Evolutionary conservation across 2,888 invertebrate species (phyloP).

Genomic region (Vannuccia rotundouncinata): DNA sequence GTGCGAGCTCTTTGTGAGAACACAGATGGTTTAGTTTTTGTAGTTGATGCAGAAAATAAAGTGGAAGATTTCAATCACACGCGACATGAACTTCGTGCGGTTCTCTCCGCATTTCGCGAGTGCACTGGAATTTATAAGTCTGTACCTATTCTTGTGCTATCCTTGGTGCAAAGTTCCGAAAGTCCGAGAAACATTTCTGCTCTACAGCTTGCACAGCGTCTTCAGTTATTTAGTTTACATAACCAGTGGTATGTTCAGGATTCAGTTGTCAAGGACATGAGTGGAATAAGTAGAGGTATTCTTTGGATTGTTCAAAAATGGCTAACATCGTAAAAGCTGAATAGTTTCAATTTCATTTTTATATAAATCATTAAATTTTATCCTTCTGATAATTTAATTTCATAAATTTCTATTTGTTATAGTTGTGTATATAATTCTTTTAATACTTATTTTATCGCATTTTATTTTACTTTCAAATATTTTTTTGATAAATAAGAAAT

Average conservation of each 20-base stretch:
- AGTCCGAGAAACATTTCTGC: background rate
- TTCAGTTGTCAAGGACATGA: slow-evolving; percentile 10
- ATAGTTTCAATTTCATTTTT: background rate
- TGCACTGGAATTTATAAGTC: background rate
- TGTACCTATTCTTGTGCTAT: slow-evolving; percentile 3
- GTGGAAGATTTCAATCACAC: background rate
- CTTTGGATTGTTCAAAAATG: slow-evolving; percentile 32
- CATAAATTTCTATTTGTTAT: background rate
- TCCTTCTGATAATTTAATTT: background rate
- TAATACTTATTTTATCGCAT: background rate
- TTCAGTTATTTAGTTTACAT: slow-evolving; percentile 3
- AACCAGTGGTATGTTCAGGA: slow-evolving; percentile 30
- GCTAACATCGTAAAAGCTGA: slow-evolving; percentile 1
- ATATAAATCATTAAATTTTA: too few relatives aligned
- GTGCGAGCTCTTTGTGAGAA: slow-evolving; percentile 12
- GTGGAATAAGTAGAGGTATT: slow-evolving; percentile 9
- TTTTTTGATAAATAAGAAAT: too few relatives aligned
- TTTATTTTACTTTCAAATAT: background rate
- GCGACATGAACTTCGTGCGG: background rate
- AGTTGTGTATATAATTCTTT: background rate
- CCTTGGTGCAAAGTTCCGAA: background rate
- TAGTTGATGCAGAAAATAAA: slow-evolving; percentile 14
- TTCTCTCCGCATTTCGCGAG: background rate
- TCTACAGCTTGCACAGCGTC: slow-evolving; percentile 13
- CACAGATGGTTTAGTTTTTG: slow-evolving; percentile 17